Evolutionary conservation across 2,797 vertebrate species (phyloP), one percentile per base, ranked within the genome.

Genomic region (Molossus molossus): DNA sequence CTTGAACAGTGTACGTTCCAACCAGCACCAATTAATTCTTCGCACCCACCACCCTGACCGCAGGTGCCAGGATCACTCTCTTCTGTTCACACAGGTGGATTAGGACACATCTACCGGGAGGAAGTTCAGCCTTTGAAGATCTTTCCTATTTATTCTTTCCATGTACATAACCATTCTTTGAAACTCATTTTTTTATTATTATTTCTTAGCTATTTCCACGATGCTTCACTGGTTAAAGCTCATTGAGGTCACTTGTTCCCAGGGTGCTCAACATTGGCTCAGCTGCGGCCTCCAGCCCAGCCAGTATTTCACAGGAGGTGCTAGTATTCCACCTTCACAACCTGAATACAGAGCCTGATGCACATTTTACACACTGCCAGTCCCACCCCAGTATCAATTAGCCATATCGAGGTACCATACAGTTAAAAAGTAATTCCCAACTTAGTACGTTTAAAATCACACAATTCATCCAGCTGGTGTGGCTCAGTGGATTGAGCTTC

Each of bases 351-450:
- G 15, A 75, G 37, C 25, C 77, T 55, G 64, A 80, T 90, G 58
- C 70, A 50, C 29, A 48, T 65, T 75, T 53, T 81, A 90, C 21
- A 83, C 87, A 88, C 12, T 29, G 48, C 60, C 40, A 25, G 65
- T 75, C 50, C 37, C 13, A 75, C 11, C 20, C 72, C 53, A 90
- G 55, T 40, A 65, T 37, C 72, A 88, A 14, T 37, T 53, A 92
- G 13, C 92, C 57, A n/a, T 81, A 57, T 72, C 6, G 76, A 60
- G 6, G 91, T 92, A 92, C 15, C 27, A 76, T 72, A 70, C 48
- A 92, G 77, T 90, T 94, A 14, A 87, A 87, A 90, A 87, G 77
- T 76, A 87, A 90, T 75, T 58, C 65, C 84, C 40, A 79, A 94
- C 53, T 83, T 90, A 58, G 60, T 90, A 80, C 25, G 73, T 87